Percentiles rank a stretch among this genome's conserved stretches.
Evolutionary conservation across 2,797 vertebrate genomes (phyloP).

Genomic region (Novumbra hubbsi): DNA sequence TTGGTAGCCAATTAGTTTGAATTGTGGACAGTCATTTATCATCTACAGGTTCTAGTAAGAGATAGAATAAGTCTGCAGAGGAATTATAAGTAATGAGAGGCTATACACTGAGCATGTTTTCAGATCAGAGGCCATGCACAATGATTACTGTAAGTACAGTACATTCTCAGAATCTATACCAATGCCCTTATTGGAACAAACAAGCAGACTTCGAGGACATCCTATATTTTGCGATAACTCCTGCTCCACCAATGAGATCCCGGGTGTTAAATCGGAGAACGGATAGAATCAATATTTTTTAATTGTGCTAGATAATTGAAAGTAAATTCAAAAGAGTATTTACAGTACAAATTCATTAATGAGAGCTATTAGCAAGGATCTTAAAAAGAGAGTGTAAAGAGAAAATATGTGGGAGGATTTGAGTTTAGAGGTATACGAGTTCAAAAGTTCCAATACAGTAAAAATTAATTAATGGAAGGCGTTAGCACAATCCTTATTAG

Average conservation of each 20-base stretch:
- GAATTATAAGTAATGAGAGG: slow-evolving; percentile 27
- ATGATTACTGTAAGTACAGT: background rate
- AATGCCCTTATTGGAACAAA: too few species aligned
- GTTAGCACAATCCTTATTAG: background rate
- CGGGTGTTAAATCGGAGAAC: too few species aligned
- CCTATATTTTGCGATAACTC: too few species aligned
- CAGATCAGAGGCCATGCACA: background rate
- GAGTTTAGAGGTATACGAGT: background rate
- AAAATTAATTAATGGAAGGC: background rate
- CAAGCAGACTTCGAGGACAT: too few species aligned
- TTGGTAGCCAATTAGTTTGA: slow-evolving; percentile 25
- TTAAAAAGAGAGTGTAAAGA: background rate
- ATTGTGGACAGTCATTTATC: slow-evolving; percentile 22
- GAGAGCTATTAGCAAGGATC: background rate
- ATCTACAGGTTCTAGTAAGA: slow-evolving; percentile 13
- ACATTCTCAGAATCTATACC: background rate
- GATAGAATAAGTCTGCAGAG: slow-evolving; percentile 16
- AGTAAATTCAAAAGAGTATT: too few species aligned
- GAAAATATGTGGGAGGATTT: background rate
- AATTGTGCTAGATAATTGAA: too few species aligned
- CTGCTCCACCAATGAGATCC: too few species aligned
- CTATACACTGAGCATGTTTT: slow-evolving; percentile 19
- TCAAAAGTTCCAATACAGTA: background rate
- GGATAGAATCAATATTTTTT: too few species aligned
- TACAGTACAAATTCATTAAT: background rate